These are phyloP conservation scores for Boloria selene DNA, from an alignment of 2,888 invertebrate species.

Conservation along the genomic window DNA sequence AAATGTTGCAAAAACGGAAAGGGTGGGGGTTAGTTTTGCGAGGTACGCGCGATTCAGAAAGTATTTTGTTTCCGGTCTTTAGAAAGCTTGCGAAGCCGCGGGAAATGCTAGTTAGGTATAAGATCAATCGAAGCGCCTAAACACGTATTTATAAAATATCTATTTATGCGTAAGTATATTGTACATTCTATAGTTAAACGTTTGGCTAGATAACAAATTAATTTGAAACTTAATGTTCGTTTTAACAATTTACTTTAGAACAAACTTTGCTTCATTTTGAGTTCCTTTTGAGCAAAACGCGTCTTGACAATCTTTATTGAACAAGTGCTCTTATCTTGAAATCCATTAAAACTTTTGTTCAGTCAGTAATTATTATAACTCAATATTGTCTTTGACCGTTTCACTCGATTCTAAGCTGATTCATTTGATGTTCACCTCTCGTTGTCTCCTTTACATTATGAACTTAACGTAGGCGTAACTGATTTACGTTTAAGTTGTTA, in stretches of 20 bases:
- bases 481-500: not conserved
- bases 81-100: too few relatives aligned
- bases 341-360: constrained; percentile 69
- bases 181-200: not conserved
- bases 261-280: constrained; percentile 30
- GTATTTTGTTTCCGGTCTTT: too few relatives aligned
- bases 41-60: too few relatives aligned
- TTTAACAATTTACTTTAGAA: constrained; percentile 24
- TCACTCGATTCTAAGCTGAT: constrained; percentile 42
- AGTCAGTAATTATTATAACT: constrained; percentile 63
- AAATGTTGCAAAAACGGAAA: too few relatives aligned
- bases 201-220: constrained; percentile 16
- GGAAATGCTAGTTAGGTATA: too few relatives aligned
- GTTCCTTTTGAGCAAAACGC: constrained; percentile 34
- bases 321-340: constrained; percentile 55
- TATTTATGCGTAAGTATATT: too few relatives aligned
- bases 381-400: constrained; percentile 60
- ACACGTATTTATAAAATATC: too few relatives aligned
- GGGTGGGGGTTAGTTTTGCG: too few relatives aligned
- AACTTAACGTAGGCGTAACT: not conserved
- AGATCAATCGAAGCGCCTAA: not conserved
- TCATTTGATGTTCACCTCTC: constrained; percentile 3
- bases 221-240: constrained; percentile 8
- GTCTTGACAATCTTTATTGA: constrained; percentile 43
- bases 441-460: not conserved